Base-by-base conservation (phyloP, 2,888 invertebrate species). In the Drosophila mettleri region DNA sequence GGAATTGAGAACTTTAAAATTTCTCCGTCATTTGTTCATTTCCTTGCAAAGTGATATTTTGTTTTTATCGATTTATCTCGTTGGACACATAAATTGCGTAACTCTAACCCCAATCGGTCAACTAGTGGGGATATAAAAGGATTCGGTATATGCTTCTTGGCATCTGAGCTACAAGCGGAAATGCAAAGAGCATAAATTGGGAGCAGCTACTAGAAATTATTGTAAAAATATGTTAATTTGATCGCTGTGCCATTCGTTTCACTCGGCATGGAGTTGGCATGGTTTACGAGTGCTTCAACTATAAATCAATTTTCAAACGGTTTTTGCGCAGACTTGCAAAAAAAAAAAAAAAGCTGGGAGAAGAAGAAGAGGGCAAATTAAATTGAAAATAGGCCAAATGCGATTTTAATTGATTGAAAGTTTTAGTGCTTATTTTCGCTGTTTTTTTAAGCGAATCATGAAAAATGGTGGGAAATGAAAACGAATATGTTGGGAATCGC, bases 231-330 rank as follows among this genome's bases (percentile, higher is more conserved):
- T 80, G 75, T 57, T 62, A 63, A 66, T 78, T 67, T 68, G 49
- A 43, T 61, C 62, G 49, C 52, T 14, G 58, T 5, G 31, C 45
- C 57, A 38, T 61, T 61, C 31, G 57, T 57, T 57, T 18, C 5
- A 9, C 33, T 34, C n/a, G 20, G 48, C 4, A 8, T 18, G 43
- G 2, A 29, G 7, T 4, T 7, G 24, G 41, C 20, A 16, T 6
- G 34, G 12, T 14, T 43, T 31, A 16, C 46, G 27, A 27, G 5
- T 3, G 2, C 14, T 14, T 24, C 18, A n/a, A 9, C 46, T 10
- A 49, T 49, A 85, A 85, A 79, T 85, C 82, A 85, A 74, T 81
- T 79, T 34, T 22, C 49, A 14, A 20, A 20, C 31, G 29, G 46
- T 27, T 45, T 45, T 24, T 14, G n/a, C 24, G 1, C 22, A 41